Evolutionary conservation across 2,888 invertebrate genomes (phyloP).

Genomic region (Sclerodermus sp.): DNA sequence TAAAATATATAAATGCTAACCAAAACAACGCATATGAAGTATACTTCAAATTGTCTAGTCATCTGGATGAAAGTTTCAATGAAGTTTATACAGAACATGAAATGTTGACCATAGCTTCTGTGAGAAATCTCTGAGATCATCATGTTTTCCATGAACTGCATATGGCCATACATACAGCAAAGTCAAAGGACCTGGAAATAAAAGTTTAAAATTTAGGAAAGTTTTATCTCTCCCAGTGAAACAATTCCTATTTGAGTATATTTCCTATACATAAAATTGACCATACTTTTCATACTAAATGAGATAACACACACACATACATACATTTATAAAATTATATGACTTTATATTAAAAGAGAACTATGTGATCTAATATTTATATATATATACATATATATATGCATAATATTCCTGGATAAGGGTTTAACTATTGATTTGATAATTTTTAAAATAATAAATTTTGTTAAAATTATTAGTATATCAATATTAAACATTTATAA

Average conservation of each 20-base stretch:
- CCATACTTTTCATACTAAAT: neutral
- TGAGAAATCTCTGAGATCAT: constrained; percentile 36
- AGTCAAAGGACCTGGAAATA: constrained; percentile 43
- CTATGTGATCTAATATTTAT: constrained; percentile 9
- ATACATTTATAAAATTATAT: neutral
- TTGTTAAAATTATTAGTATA: neutral
- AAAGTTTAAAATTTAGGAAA: constrained; percentile 39
- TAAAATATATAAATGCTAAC: constrained; percentile 30
- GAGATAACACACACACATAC: neutral
- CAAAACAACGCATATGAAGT: constrained; percentile 25
- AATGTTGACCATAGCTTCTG: constrained; percentile 32
- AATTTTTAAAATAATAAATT: constrained; percentile 3
- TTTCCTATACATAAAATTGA: constrained; percentile 1
- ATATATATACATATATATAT: constrained; percentile 1
- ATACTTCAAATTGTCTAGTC: constrained; percentile 25
- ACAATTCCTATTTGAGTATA: constrained; percentile 8
- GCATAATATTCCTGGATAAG: constrained; percentile 31
- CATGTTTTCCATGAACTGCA: constrained; percentile 35
- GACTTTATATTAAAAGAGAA: constrained; percentile 2
- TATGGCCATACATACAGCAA: constrained; percentile 31
- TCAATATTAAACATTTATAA: constrained; percentile 3
- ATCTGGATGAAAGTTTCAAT: constrained; percentile 31
- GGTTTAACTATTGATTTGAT: constrained; percentile 23
- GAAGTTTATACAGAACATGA: constrained; percentile 27
- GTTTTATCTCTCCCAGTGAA: constrained; percentile 14